Base-by-base conservation (phyloP, 2,888 invertebrate species). In the Prenolepis imparis region DNA sequence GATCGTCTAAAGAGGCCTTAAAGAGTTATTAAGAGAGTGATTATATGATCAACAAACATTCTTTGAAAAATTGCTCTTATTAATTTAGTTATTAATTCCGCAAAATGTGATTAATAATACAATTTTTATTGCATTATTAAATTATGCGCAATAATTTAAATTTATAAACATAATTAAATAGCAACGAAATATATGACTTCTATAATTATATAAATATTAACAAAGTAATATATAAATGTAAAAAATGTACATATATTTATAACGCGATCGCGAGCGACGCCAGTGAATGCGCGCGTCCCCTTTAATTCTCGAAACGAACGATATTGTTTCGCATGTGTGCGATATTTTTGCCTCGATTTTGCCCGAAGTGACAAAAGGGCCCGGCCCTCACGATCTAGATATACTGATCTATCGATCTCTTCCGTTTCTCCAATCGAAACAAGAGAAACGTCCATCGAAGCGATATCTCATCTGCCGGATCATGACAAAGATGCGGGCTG, bases 221-320 rank as follows among this genome's bases (percentile, higher is more conserved):
- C 11, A 9, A 41, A 73, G 0, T n/a, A 52, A 52, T 52, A n/a
- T 52, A 61, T 28, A 63, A n/a, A 73, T 59, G 44, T 15, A 73
- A 41, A n/a, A 21, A 63, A 48, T 48, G 21, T 6, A 44, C 11
- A 15, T 24, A 44, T 44, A 36, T 24, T 52, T 52, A 41, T 12
- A 44, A 15, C 21, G 11, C 24, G 18, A 39, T 52, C n/a, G 9
- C 21, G 21, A 12, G 39, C 41, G 70, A 18, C 70, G 41, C 57
- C 78, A 78, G 4, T 78, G 70, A 70, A 57, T 11, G 12, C 5
- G 48, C 44, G 44, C 44, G 57, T 82, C 2, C 55, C 28, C 36
- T 85, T 85, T 81, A 82, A 85, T 77, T 77, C 66, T 41, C 28
- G 28, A 80, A 85, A 80, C 61, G 75, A 70, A 75, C 78, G 75